Evolutionary conservation across 1,140 invertebrate genomes (phyloP), one percentile per base, ranked within the genome.

Genomic region (Rhopalosiphum maidis): DNA sequence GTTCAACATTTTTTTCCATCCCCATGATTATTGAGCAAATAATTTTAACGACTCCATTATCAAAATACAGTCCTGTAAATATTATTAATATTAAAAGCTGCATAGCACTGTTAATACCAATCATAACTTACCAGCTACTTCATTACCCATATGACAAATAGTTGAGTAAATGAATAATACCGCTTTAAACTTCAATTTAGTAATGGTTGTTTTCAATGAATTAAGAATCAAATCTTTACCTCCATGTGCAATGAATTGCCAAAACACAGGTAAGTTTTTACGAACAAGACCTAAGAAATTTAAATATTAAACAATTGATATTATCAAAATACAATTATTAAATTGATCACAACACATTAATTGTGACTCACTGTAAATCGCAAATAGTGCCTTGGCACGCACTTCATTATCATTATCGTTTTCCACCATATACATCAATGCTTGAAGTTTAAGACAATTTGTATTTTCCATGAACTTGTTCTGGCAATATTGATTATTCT

Each of bases 401-500:
- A 93, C 82, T 30, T 55, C 91, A 41, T 30, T 11, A 1, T 23
- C 11, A 8, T 1, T 3, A 41, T 93, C 91, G 18, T 41, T 93
- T 37, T 93, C 35, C 5, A 86, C 48, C 41, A 93, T 1, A 93
- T 8, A 41, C 0, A 93, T 86, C n/a, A 93, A 93, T 25, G 85
- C 30, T 7, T 43, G 2, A 41, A 41, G 41, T 41, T 41, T 11
- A 15, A 86, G 43, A 3, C 55, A 93, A n/a, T 23, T 30, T 25
- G 51, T 23, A 37, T 86, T 21, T 41, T 93, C 82, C 9, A 93
- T 55, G 7, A 93, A 93, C 21, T 86, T 86, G 11, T 93, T 35
- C 25, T 93, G 91, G 86, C 91, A 93, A 25, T 86, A 93, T 54
- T 82, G 25, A 55, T 93, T 93, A 18, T 86, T 3, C n/a, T 86